Percentiles rank a stretch among this genome's conserved stretches.
Evolutionary conservation across 2,888 invertebrate species (phyloP).

Genomic region (Cerastis leucographa): DNA sequence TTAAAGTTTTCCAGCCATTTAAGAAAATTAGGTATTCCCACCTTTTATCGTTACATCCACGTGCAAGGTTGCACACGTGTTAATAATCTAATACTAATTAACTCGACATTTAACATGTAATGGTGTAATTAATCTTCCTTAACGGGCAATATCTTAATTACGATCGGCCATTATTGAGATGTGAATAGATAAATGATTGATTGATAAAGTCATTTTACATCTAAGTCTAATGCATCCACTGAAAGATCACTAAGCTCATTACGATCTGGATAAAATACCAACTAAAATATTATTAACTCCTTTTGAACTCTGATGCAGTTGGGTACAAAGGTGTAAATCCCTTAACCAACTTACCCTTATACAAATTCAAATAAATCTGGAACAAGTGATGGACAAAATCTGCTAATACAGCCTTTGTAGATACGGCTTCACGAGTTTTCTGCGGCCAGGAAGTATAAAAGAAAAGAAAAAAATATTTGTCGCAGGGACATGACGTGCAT

Average conservation of each 20-base stretch:
- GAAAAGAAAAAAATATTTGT: too few species aligned
- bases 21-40: too few species aligned
- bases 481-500: too few species aligned
- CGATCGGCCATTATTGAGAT: slow-evolving; percentile 45
- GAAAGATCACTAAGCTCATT: slow-evolving; percentile 1
- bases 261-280: background rate
- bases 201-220: slow-evolving; percentile 41
- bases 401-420: background rate
- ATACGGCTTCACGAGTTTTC: too few species aligned
- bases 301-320: background rate
- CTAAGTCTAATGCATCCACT: slow-evolving; percentile 10
- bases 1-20: too few species aligned
- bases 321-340: background rate
- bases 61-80: slow-evolving; percentile 44
- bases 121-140: slow-evolving; percentile 59
- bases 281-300: background rate
- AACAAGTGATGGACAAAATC: background rate
- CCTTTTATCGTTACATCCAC: background rate
- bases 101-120: slow-evolving; percentile 56
- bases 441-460: too few species aligned
- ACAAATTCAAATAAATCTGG: background rate
- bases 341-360: too few species aligned
- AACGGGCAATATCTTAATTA: slow-evolving; percentile 61
- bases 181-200: slow-evolving; percentile 57
- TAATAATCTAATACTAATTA: slow-evolving; percentile 61